Conservation (phyloP, 2,797 vertebrate genomes). For the Columba guinea region DNA sequence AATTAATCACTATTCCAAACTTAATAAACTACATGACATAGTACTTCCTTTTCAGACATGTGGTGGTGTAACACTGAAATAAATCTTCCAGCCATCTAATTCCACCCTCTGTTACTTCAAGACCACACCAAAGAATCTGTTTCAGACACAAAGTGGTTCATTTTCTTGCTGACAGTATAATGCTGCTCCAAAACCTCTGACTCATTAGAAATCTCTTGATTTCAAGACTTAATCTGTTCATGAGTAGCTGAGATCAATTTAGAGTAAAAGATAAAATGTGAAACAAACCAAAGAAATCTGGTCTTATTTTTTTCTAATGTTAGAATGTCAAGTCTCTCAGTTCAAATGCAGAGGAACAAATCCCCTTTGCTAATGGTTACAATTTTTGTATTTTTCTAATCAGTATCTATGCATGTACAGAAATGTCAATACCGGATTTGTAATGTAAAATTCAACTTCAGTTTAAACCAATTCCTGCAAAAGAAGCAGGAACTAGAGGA, state of each 20-base stretch:
- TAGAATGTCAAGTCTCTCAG: not conserved
- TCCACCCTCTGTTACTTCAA: not conserved
- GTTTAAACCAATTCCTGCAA: not conserved
- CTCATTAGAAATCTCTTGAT: not conserved
- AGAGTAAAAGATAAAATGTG: not conserved
- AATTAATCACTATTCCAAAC: not conserved
- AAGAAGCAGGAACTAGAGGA: not conserved
- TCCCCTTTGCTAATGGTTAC: not conserved
- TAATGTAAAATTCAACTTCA: not conserved
- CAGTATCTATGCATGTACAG: not conserved
- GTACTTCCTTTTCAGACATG: not conserved
- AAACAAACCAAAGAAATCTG: not conserved
- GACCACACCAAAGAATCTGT: not conserved
- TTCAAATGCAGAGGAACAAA: not conserved
- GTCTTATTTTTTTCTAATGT: not conserved
- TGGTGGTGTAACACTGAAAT: not conserved
- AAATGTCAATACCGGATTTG: not conserved
- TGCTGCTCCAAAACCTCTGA: not conserved
- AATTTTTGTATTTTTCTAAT: not conserved
- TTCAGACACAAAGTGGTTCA: not conserved
- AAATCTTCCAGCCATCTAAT: not conserved
- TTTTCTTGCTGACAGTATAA: not conserved
- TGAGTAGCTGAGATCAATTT: not conserved
- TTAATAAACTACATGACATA: not conserved
- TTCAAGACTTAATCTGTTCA: not conserved